A percentile compares a stretch with the other conserved stretches of the same genome.
Evolutionary conservation across 2,888 invertebrate species (phyloP).

Genomic region (Drosophila ustulata): DNA sequence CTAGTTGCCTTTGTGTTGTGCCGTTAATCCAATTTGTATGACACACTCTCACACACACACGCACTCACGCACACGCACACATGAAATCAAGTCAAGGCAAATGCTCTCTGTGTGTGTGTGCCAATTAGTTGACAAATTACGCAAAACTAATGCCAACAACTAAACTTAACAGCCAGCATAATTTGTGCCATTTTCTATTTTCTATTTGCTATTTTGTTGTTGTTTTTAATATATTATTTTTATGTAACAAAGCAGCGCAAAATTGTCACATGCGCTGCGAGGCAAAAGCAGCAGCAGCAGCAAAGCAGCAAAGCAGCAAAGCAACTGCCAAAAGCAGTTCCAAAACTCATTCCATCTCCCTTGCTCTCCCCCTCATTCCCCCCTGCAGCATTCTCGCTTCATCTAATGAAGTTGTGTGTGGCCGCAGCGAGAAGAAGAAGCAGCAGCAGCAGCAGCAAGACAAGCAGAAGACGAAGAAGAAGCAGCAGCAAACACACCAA

Average conservation of each 20-base stretch:
- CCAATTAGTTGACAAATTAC: constrained; percentile 79
- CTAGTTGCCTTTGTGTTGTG: constrained; percentile 44
- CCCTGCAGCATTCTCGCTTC: constrained; percentile 35
- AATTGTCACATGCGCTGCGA: constrained; percentile 50
- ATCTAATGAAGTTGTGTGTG: constrained; percentile 73
- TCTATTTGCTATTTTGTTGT: background rate
- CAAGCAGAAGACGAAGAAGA: constrained; percentile 15
- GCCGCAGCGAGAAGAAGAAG: constrained; percentile 28
- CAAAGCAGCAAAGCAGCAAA: constrained; percentile 3
- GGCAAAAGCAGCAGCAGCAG: constrained; percentile 7
- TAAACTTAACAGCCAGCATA: constrained; percentile 41
- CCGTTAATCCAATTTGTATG: constrained; percentile 70
- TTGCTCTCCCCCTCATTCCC: constrained; percentile 9
- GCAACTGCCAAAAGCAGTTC: constrained; percentile 25
- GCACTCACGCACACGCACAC: constrained; percentile 14
- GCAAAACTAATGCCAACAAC: constrained; percentile 69
- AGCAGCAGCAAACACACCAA: constrained; percentile 18
- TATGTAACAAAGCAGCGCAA: constrained; percentile 56
- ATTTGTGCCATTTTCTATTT: constrained; percentile 5
- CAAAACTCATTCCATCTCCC: constrained; percentile 16
- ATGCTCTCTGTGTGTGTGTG: constrained; percentile 28
- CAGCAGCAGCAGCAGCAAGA: background rate
- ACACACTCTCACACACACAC: constrained; percentile 12
- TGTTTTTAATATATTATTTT: constrained; percentile 26
- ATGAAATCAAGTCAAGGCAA: constrained; percentile 49